Conservation (phyloP, 2,113 vertebrate species). For the Gorsachius goisagi region DNA sequence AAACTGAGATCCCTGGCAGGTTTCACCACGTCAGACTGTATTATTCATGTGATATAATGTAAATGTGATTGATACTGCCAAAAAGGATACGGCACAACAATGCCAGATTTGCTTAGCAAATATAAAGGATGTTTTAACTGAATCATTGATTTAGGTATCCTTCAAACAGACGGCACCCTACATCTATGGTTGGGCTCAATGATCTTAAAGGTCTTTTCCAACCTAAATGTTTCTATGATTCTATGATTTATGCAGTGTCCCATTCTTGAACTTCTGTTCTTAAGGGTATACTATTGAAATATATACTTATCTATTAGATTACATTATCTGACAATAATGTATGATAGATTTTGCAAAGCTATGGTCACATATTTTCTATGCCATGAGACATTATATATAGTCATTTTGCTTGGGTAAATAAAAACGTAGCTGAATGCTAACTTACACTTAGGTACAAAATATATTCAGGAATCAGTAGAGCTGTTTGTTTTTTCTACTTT, state of each 20-base stretch:
- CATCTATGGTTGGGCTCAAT: not conserved
- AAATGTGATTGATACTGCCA: not conserved
- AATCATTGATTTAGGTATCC: not conserved
- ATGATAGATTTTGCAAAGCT: not conserved
- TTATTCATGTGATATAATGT: not conserved
- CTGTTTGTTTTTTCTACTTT: not conserved
- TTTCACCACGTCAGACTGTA: not conserved
- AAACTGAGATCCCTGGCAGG: not conserved
- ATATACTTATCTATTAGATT: not conserved
- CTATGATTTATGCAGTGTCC: not conserved
- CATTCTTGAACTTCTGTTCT: not conserved
- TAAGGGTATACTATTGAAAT: not conserved
- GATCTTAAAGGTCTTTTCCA: not conserved
- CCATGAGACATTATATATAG: too few species aligned
- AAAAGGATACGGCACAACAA: not conserved
- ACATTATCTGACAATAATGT: not conserved
- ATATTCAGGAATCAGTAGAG: not conserved
- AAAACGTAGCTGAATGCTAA: not conserved
- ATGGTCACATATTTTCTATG: not conserved
- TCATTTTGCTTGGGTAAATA: not conserved
- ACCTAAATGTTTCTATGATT: not conserved
- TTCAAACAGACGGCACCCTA: not conserved
- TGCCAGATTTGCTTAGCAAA: not conserved
- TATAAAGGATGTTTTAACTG: not conserved
- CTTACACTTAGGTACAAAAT: not conserved